phyloP scores from a whole-genome alignment of 2,888 invertebrate species.

The Eupelmus urozonus region DNA sequence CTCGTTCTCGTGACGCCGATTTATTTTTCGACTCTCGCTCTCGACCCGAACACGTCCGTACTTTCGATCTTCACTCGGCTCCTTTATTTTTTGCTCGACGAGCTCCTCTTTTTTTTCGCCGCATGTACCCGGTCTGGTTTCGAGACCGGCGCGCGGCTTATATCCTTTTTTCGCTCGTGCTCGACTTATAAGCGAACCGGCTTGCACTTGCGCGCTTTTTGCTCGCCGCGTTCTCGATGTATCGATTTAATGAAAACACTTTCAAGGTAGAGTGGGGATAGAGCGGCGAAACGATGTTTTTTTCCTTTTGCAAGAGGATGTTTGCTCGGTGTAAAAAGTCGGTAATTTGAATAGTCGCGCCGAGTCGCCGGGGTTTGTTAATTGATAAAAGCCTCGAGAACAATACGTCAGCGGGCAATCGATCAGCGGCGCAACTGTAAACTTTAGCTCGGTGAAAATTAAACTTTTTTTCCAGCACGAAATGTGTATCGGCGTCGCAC shows the following conservation, averaged over 20 bases:
- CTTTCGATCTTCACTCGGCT: slow-evolving; percentile 17
- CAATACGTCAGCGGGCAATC: no score
- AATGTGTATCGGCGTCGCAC: no score
- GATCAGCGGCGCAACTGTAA: no score
- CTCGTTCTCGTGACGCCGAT: slow-evolving; percentile 10
- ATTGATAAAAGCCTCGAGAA: no score
- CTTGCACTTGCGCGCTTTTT: slow-evolving; percentile 9
- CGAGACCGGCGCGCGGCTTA: background rate
- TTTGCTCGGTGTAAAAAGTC: background rate
- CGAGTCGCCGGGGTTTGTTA: no score
- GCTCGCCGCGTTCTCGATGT: no score
- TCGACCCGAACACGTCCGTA: slow-evolving; percentile 10
- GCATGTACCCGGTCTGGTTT: background rate
- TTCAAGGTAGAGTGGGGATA: no score
- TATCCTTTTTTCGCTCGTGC: background rate
- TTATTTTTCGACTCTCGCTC: slow-evolving; percentile 41
- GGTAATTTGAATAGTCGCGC: background rate
- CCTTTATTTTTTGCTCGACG: slow-evolving; percentile 17
- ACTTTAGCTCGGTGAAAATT: no score
- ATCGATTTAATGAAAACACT: slow-evolving; percentile 49
- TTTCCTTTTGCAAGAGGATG: no score
- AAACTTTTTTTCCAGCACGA: background rate
- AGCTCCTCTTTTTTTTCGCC: slow-evolving; percentile 3
- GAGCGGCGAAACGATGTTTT: no score
- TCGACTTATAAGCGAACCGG: slow-evolving; percentile 38